Evolutionary conservation across 2,888 invertebrate genomes (phyloP).

Genomic region (Diarsia rubi): DNA sequence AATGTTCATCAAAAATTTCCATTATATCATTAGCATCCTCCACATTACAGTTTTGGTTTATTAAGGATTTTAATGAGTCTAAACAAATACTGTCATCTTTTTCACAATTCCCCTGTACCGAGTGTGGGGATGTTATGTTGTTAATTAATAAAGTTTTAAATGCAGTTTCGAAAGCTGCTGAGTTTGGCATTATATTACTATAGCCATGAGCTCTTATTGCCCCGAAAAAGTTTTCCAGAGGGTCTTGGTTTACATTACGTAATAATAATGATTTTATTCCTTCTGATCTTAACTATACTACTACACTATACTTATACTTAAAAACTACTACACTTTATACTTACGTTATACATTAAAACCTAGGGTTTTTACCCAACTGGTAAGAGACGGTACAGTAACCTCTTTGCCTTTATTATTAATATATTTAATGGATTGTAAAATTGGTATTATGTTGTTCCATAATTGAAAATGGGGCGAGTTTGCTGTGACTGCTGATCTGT

Average conservation of each 20-base stretch:
- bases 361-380: constrained; percentile 1
- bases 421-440: neutral
- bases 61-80: neutral
- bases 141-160: constrained; percentile 5
- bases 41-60: neutral
- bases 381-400: constrained; percentile 1
- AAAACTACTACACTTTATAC: no score
- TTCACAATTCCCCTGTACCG: neutral
- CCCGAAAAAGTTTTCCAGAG: constrained; percentile 11
- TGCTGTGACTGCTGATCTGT: neutral
- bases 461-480: neutral
- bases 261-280: neutral
- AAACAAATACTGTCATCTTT: neutral
- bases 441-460: neutral
- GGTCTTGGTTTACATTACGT: neutral
- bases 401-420: neutral
- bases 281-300: neutral
- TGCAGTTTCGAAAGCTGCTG: neutral
- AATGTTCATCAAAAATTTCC: neutral
- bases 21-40: neutral
- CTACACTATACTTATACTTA: no score
- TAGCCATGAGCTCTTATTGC: constrained; percentile 5
- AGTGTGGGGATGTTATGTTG: constrained; percentile 11
- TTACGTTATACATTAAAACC: no score
- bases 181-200: constrained; percentile 2